Evolutionary conservation across 2,113 vertebrate species (phyloP).

Genomic region (Rhagologus leucostigma): DNA sequence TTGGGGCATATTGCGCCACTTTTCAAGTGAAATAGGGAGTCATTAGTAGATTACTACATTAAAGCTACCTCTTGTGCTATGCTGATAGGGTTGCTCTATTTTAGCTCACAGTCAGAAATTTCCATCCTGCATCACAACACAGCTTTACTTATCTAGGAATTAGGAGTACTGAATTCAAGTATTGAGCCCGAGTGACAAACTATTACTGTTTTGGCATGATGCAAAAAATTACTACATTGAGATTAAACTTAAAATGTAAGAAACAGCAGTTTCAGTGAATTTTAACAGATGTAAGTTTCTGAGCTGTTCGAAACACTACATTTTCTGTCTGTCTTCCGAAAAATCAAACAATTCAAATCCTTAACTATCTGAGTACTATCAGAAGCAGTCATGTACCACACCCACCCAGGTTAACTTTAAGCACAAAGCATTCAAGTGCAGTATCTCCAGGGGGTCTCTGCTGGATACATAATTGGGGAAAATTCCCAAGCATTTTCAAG

Average conservation of each 20-base stretch:
- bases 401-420: neutral
- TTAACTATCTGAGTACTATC: neutral
- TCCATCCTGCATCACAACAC: neutral
- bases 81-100: neutral
- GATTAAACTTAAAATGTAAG: neutral
- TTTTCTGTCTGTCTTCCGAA: neutral
- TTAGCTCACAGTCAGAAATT: neutral
- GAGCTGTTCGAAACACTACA: neutral
- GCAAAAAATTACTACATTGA: neutral
- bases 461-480: neutral
- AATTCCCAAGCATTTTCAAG: neutral
- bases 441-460: neutral
- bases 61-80: neutral
- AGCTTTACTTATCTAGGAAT: neutral
- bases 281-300: neutral
- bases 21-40: neutral
- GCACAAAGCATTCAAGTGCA: neutral
- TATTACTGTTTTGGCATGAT: neutral
- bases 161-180: neutral
- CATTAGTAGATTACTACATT: neutral
- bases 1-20: neutral
- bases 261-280: neutral
- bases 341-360: neutral
- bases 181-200: neutral
- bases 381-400: neutral